Conservation (phyloP, 1,140 invertebrate genomes). For the Octopus bimaculoides region DNA sequence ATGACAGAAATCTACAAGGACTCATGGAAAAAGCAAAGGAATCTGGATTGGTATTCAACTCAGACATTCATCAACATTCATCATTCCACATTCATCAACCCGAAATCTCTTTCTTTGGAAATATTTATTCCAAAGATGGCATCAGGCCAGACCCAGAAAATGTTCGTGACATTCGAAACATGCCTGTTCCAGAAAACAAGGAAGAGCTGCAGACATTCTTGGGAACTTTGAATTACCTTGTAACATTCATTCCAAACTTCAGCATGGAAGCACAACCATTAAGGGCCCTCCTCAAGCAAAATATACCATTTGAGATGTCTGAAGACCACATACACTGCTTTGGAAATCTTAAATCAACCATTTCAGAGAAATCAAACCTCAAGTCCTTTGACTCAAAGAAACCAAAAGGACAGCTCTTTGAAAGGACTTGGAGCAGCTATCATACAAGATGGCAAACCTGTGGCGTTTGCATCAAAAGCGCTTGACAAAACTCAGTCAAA, state of each 20-base stretch:
- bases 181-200: conserved; percentile 17
- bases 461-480: conserved; percentile 56
- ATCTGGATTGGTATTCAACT: not conserved
- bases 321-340: conserved; percentile 21
- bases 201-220: conserved; percentile 37
- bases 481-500: conserved; percentile 54
- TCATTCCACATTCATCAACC: no score
- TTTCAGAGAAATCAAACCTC: conserved; percentile 17
- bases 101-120: not conserved
- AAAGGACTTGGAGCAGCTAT: conserved; percentile 56
- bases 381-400: conserved; percentile 24
- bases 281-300: conserved; percentile 7
- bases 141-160: conserved; percentile 50
- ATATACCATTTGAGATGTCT: conserved; percentile 12
- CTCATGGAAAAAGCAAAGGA: not conserved
- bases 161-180: conserved; percentile 10
- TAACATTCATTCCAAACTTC: conserved; percentile 48
- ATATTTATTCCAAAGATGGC: conserved; percentile 40
- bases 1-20: not conserved
- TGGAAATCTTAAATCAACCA: conserved; percentile 16
- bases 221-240: conserved; percentile 52
- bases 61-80: no score
- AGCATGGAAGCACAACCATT: conserved; percentile 14
- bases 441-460: conserved; percentile 54
- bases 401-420: conserved; percentile 31